Base-by-base conservation (phyloP, 1,140 invertebrate genomes). In the Camponotus pennsylvanicus region DNA sequence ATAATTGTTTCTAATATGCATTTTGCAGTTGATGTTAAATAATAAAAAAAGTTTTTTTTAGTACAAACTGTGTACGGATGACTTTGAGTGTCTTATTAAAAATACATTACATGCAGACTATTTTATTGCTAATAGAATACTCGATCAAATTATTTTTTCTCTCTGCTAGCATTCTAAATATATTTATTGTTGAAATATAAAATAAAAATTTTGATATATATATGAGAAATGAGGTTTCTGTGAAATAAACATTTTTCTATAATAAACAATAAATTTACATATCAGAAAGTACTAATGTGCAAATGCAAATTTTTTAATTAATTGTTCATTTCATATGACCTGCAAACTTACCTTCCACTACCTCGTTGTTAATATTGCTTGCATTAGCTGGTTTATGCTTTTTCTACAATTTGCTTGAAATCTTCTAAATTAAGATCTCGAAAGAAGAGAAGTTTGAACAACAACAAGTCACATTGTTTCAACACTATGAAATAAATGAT, bases 61-160 rank as follows among this genome's bases (percentile, higher is more conserved):
- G 13, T 1, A 27, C 6, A 55, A 55, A 55, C 11, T 55, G 11
- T 52, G 5, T 32, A 18, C 37, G 6, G 27, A 27, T 27, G 27
- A 27, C 27, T 27, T 27, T 27, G 15, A 73, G 92, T 82, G 89
- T 90, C 94, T 93, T 94, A 94, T 93, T 93, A 93, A 70, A 94
- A 94, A 94, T 83, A 87, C 91, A 45, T 45, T 80, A 61, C 66
- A 85, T 89, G 87, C 86, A 75, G 82, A 89, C 49, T 90, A 82
- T 71, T 83, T 88, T 91, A 91, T 92, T 92, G 88, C 88, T 91
- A 91, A 92, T 90, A 86, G 80, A 91, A 87, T 88, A 90, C 90
- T 86, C 86, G 86, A 89, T 78, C 69, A 80, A 76, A 69, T 86
- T 57, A 42, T 89, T 84, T 86, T 52, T 52, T 52, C 5, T 87